Conservation (phyloP, 2,888 invertebrate genomes). For the Ochlodes sylvanus region DNA sequence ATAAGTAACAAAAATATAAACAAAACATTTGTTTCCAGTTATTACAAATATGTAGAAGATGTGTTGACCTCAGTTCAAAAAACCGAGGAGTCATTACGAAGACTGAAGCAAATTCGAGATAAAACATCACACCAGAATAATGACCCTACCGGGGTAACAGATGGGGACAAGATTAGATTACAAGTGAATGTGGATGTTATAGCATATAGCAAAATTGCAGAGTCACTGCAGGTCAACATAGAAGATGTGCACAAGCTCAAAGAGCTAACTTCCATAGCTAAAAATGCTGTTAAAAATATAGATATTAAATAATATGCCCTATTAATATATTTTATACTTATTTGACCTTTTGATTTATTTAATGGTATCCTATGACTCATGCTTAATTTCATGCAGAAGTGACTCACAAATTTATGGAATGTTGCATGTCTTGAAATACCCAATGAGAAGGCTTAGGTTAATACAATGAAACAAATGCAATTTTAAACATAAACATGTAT, state of each 20-base stretch:
- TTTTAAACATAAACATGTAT: constrained; percentile 83
- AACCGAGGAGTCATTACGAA: constrained; percentile 96
- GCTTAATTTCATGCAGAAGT: constrained; percentile 47
- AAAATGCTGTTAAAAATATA: constrained; percentile 86
- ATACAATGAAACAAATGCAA: constrained; percentile 48
- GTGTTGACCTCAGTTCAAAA: constrained; percentile 97
- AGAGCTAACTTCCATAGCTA: constrained; percentile 86
- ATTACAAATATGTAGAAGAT: constrained; percentile 91
- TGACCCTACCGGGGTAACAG: constrained; percentile 87
- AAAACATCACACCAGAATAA: constrained; percentile 72
- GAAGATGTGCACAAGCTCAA: constrained; percentile 85
- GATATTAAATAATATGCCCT: constrained; percentile 82
- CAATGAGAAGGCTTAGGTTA: background rate
- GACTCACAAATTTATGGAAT: background rate
- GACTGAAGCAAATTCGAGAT: constrained; percentile 93
- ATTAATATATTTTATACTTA: constrained; percentile 53
- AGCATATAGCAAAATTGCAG: constrained; percentile 88
- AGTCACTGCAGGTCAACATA: constrained; percentile 82
- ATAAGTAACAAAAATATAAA: background rate
- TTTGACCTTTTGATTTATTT: constrained; percentile 16
- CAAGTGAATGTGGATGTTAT: constrained; percentile 95
- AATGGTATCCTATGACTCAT: constrained; percentile 9
- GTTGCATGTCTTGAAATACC: background rate
- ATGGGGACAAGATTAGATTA: constrained; percentile 97
- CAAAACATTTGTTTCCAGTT: constrained; percentile 69